These are phyloP conservation scores for Sialia sialis DNA, from an alignment of 2,113 vertebrate genomes.

Conservation along the genomic window DNA sequence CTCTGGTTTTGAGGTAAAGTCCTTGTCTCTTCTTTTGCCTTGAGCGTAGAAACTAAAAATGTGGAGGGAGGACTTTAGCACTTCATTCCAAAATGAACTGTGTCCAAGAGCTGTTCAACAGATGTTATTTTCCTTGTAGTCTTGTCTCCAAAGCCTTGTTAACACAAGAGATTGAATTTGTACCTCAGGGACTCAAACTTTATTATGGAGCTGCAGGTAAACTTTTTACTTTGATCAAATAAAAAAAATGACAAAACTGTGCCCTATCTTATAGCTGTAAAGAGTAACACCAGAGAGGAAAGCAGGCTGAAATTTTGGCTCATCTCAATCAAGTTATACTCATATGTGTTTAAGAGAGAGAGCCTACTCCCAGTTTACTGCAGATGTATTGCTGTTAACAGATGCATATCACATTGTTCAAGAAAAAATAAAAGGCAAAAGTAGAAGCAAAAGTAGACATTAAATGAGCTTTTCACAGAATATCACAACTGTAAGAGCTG, in stretches of 20 bases:
- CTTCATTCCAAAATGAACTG: neutral
- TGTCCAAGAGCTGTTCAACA: slow-evolving; percentile 5
- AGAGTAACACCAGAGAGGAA: neutral
- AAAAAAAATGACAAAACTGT: neutral
- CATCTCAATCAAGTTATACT: neutral
- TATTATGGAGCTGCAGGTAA: neutral
- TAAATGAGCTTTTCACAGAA: neutral
- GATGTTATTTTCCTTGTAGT: slow-evolving; percentile 35
- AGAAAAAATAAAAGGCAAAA: neutral
- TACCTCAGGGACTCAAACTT: slow-evolving; percentile 17
- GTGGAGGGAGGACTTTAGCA: neutral
- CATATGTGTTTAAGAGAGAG: neutral
- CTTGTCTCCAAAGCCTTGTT: slow-evolving; percentile 35
- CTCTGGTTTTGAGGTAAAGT: neutral
- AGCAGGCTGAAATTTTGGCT: neutral
- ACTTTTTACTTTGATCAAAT: slow-evolving; percentile 15
- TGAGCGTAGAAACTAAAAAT: neutral
- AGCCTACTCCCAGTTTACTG: neutral
- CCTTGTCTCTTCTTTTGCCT: neutral
- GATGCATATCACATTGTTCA: neutral
- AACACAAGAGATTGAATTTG: slow-evolving; percentile 29
- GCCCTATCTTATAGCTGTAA: neutral
- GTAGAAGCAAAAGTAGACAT: neutral
- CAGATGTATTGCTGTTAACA: neutral
- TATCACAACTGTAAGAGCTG: neutral